Evolutionary conservation across 1,140 invertebrate species (phyloP).

Genomic region (Papilio glaucus): DNA sequence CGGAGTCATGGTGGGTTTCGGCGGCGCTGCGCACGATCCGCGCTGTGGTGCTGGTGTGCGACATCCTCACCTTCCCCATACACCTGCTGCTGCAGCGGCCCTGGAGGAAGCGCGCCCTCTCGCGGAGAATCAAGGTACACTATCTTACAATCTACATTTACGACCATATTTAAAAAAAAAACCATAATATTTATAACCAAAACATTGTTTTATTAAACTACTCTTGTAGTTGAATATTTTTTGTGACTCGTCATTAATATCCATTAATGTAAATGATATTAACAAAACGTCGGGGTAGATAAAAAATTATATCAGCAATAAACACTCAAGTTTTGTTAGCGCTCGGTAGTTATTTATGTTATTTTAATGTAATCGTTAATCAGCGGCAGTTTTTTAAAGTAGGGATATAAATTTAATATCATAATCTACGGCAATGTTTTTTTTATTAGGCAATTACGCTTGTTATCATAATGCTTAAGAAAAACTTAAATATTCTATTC

Average conservation of each 20-base stretch:
- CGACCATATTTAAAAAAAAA: neutral
- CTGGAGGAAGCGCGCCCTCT: conserved; percentile 91
- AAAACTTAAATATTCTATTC: too few species aligned
- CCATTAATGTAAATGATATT: neutral
- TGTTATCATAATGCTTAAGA: too few species aligned
- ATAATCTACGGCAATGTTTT: too few species aligned
- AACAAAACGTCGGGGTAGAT: neutral
- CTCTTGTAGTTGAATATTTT: neutral
- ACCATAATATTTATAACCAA: neutral
- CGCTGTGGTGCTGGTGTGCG: conserved; percentile 92
- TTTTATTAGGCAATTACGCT: too few species aligned
- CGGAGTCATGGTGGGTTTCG: conserved; percentile 91
- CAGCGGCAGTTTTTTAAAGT: too few species aligned
- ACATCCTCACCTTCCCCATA: conserved; percentile 94
- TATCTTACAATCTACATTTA: too few species aligned
- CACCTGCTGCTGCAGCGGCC: conserved; percentile 94
- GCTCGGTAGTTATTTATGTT: neutral
- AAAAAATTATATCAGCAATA: neutral
- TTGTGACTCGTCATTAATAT: neutral
- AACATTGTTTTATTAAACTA: neutral
- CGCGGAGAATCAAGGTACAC: conserved; percentile 90
- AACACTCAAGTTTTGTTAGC: neutral
- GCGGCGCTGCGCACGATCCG: conserved; percentile 89
- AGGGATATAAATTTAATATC: too few species aligned
- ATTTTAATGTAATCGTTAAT: neutral